A percentile compares a stretch with the other conserved stretches of the same genome.
These are phyloP conservation scores for Aleiodes testaceus DNA, from an alignment of 2,888 invertebrate species.

Conservation along the genomic window DNA sequence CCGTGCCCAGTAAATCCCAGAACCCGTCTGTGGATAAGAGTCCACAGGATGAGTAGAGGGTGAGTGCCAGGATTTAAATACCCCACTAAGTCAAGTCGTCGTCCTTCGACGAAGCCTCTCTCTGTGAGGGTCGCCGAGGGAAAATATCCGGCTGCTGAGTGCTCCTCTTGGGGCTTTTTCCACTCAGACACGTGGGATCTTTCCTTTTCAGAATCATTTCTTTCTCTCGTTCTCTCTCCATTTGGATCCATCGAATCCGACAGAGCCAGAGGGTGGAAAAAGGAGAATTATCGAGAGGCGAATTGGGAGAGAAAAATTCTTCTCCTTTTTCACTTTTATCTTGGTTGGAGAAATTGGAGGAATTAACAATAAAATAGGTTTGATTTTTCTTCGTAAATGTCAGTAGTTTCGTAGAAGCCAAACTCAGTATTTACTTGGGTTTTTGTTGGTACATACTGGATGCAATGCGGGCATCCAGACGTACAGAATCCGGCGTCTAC, in stretches of 20 bases:
- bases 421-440: background rate
- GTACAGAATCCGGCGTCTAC: constrained; percentile 18
- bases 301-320: background rate
- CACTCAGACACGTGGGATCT: constrained; percentile 13
- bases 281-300: background rate
- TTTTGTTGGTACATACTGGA: constrained; percentile 15
- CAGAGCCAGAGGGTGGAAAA: background rate
- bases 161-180: constrained; percentile 21
- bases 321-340: too few relatives aligned
- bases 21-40: constrained; percentile 38
- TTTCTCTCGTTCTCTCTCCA: background rate
- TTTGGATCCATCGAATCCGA: background rate
- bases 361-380: constrained; percentile 1
- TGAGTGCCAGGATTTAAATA: constrained; percentile 27
- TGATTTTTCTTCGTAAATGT: background rate
- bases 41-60: background rate
- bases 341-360: too few relatives aligned
- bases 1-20: constrained; percentile 35
- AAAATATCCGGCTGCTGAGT: constrained; percentile 18
- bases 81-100: constrained; percentile 33
- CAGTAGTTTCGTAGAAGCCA: constrained; percentile 3
- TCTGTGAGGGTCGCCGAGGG: constrained; percentile 32
- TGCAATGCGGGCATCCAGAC: constrained; percentile 18
- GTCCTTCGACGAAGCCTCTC: constrained; percentile 20
- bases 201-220: background rate